A percentile compares a stretch with the other conserved stretches of the same genome.
These are phyloP conservation scores for Nibea albiflora DNA, from an alignment of 2,113 vertebrate species.

Conservation along the genomic window DNA sequence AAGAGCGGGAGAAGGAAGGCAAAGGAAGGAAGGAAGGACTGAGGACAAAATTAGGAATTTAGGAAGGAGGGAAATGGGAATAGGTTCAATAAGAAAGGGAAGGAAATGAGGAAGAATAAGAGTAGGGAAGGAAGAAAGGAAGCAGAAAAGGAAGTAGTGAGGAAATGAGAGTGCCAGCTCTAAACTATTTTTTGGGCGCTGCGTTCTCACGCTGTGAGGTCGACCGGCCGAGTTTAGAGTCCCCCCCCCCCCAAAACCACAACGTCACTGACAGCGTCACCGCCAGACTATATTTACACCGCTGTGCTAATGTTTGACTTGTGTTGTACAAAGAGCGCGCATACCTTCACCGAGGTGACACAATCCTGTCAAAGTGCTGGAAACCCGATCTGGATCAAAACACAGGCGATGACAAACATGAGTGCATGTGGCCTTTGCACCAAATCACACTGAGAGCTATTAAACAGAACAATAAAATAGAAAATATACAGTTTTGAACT, in stretches of 20 bases:
- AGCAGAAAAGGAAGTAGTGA: neutral
- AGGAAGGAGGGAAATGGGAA: neutral
- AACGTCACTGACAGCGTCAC: conserved; percentile 48
- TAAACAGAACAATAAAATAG: too few relatives aligned
- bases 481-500: too few relatives aligned
- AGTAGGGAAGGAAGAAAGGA: neutral
- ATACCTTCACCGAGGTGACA: neutral
- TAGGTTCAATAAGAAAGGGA: neutral
- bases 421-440: neutral
- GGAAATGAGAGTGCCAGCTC: neutral
- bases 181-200: neutral
- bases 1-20: neutral
- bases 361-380: neutral
- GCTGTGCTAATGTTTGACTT: neutral
- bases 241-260: neutral
- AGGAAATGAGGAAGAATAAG: neutral
- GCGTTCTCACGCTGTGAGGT: conserved; percentile 48
- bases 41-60: neutral
- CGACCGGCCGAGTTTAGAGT: conserved; percentile 19
- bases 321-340: neutral
- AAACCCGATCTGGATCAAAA: neutral
- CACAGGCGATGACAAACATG: neutral
- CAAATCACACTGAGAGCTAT: too few relatives aligned
- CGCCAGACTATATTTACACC: conserved; percentile 21
- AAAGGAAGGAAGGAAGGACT: neutral